phyloP scores from a whole-genome alignment of 2,113 vertebrate genomes.

The Ibidorhyncha struthersii region DNA sequence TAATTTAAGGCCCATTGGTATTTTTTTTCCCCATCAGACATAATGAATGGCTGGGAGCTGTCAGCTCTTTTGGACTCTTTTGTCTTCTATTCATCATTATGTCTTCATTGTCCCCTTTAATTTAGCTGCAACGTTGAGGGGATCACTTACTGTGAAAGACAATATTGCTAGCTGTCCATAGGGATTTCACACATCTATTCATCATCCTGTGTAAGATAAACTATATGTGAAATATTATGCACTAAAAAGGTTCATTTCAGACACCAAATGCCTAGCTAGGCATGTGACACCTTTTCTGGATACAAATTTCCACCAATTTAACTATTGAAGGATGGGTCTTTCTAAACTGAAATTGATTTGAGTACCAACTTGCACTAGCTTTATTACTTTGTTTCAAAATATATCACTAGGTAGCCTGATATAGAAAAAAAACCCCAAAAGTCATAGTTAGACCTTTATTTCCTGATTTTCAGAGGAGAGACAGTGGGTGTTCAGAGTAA shows the following conservation, averaged over 20 bases:
- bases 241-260: neutral
- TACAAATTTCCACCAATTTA: neutral
- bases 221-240: neutral
- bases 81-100: slow-evolving; percentile 54
- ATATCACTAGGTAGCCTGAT: neutral
- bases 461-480: neutral
- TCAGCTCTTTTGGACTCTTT: slow-evolving; percentile 3
- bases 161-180: neutral
- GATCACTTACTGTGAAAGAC: slow-evolving; percentile 31
- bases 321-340: neutral
- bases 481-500: neutral
- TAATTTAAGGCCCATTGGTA: neutral
- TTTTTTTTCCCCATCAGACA: neutral
- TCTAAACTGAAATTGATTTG: neutral
- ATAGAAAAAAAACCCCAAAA: neutral
- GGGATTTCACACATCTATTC: neutral
- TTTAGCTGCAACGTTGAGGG: neutral
- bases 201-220: neutral
- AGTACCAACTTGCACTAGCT: neutral
- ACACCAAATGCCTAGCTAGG: neutral
- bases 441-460: neutral
- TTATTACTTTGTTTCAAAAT: neutral
- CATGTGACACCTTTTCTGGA: neutral
- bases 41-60: slow-evolving; percentile 12
- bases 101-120: slow-evolving; percentile 46